Conservation (phyloP, 2,113 vertebrate species). For the Mastomys coucha region DNA sequence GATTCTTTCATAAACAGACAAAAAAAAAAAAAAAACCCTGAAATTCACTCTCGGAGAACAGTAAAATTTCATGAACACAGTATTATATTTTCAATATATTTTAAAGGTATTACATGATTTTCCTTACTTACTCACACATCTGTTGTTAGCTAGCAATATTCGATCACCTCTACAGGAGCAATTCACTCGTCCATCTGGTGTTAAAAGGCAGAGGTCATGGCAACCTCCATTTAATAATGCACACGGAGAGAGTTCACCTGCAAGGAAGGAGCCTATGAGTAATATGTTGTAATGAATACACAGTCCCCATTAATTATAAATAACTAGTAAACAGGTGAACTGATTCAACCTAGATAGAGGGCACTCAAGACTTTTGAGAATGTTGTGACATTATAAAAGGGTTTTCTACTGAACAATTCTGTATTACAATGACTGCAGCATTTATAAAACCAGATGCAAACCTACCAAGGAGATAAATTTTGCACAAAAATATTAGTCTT, state of each 20-base stretch:
- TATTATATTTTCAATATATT: background rate
- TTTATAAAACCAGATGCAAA: background rate
- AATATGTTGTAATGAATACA: background rate
- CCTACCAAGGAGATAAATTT: background rate
- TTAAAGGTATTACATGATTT: background rate
- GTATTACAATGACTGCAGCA: background rate
- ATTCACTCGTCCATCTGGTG: constrained; percentile 94
- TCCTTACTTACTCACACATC: constrained; percentile 98
- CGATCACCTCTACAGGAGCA: constrained; percentile 96
- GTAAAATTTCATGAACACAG: background rate
- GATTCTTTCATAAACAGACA: background rate
- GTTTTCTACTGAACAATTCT: background rate
- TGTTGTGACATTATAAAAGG: background rate
- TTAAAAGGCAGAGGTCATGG: constrained; percentile 96
- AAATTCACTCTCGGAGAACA: background rate
- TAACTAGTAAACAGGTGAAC: background rate
- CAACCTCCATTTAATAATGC: constrained; percentile 95
- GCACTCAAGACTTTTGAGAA: constrained; percentile 15
- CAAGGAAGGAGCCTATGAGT: constrained; percentile 55
- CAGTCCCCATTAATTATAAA: background rate
- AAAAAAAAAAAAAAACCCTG: background rate
- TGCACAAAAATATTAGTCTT: background rate
- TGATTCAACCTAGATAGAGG: background rate
- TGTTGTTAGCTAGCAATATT: constrained; percentile 94
- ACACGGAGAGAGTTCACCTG: constrained; percentile 97